Percentiles rank a stretch among this genome's conserved stretches.
These are phyloP conservation scores for Piscicola geometra DNA, from an alignment of 2,888 invertebrate genomes.

Conservation along the genomic window DNA sequence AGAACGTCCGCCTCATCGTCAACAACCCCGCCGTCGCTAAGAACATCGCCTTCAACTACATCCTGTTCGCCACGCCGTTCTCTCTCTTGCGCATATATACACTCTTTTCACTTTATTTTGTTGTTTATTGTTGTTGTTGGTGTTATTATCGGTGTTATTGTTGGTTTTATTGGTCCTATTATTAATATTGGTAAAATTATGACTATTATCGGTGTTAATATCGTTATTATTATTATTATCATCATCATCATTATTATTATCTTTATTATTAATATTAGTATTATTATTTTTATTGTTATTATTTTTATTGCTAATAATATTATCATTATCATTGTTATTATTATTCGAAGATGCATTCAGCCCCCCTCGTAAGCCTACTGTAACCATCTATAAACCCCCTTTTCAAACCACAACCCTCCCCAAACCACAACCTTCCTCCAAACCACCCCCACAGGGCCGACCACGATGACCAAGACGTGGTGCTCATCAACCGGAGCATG, in stretches of 20 bases:
- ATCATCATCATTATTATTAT: too few species aligned
- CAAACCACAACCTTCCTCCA: not conserved
- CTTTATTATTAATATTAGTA: too few species aligned
- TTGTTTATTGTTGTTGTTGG: too few species aligned
- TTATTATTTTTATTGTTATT: too few species aligned
- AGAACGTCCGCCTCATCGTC: constrained; percentile 81
- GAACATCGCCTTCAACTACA: constrained; percentile 92
- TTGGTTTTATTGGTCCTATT: not conserved
- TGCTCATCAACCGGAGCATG: constrained; percentile 87
- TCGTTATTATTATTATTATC: too few species aligned
- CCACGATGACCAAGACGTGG: constrained; percentile 91
- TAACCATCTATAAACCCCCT: not conserved
- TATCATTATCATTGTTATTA: too few species aligned
- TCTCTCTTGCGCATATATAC: too few species aligned
- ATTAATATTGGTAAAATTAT: too few species aligned
- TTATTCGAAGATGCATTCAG: not conserved
- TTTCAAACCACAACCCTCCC: not conserved
- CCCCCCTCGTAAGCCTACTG: too few species aligned
- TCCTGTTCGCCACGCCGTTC: constrained; percentile 67
- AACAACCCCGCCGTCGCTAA: constrained; percentile 81
- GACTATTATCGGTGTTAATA: too few species aligned
- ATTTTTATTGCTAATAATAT: too few species aligned
- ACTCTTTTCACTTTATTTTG: too few species aligned
- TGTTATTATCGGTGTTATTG: not conserved
- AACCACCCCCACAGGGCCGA: constrained; percentile 67